Base-by-base conservation (phyloP, 2,113 vertebrate species). In the Saguinus imperator region DNA sequence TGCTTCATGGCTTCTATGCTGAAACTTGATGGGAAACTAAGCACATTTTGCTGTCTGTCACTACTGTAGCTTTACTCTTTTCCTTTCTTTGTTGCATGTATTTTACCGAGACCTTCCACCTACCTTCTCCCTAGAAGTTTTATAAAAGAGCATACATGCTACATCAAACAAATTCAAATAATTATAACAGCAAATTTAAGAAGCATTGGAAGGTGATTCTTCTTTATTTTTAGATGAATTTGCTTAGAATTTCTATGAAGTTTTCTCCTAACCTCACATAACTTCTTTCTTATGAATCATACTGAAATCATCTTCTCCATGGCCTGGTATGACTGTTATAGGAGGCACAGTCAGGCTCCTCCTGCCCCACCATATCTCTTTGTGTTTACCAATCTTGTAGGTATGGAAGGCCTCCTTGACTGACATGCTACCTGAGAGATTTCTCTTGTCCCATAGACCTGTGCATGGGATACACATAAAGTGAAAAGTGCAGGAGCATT, bases 161-260 rank as follows among this genome's bases (percentile, higher is more conserved):
- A 43, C 21, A 76, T 80, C 83, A 45, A 81, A 64, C 35, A 94
- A 45, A 43, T 89, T 83, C 35, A 82, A 97, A 94, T 91, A n/a
- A 43, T 50, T 72, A 82, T 25, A 83, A 82, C 0, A 0, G n/a
- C 5, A 55, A 32, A 29, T 94, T 83, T 77, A 88, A 93, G 87
- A 82, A 40, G 48, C 75, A 45, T 5, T 73, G 58, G 82, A 58
- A 94, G 52, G 8, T 96, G n/a, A 58, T 37, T 95, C 95, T 57
- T 94, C 50, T 76, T 0, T 25, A 81, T 68, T 94, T 95, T 97
- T 84, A 94, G 48, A 75, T 68, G 75, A 86, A 58, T 81, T 89
- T 97, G 83, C 85, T 96, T 89, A 88, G 23, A 45, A 21, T 91
- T 92, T 70, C 48, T 64, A 57, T 86, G 75, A 75, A 17, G 32